A percentile compares a stretch with the other conserved stretches of the same genome.
Evolutionary conservation across 2,797 vertebrate genomes (phyloP).

Genomic region (Gallinago stenura): DNA sequence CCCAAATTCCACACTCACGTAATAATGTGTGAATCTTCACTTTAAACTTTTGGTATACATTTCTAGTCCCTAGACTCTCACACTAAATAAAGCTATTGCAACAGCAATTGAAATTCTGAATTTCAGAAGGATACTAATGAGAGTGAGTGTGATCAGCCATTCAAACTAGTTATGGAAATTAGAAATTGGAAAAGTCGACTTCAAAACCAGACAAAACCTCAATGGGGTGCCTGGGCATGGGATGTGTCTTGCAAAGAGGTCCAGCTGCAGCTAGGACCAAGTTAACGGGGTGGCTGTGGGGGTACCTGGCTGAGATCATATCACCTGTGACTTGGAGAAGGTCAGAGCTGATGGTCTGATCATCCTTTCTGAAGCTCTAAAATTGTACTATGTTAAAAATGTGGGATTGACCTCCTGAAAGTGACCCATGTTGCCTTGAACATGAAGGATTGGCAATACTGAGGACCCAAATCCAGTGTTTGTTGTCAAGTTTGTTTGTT

Average conservation of each 20-base stretch:
- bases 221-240: not conserved
- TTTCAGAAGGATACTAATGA: not conserved
- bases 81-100: not conserved
- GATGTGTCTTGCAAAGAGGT: not conserved
- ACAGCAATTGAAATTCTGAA: not conserved
- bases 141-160: not conserved
- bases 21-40: not conserved
- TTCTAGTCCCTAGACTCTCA: not conserved
- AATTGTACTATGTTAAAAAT: not conserved
- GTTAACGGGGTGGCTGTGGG: not conserved
- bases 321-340: not conserved
- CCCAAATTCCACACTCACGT: not conserved
- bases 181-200: not conserved
- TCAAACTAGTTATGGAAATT: not conserved
- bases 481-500: not conserved
- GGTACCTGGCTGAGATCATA: not conserved
- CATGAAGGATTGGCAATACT: not conserved
- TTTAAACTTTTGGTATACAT: not conserved
- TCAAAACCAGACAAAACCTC: not conserved
- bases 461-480: not conserved
- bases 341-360: not conserved
- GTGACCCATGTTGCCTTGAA: not conserved
- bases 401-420: not conserved
- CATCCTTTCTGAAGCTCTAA: not conserved
- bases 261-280: not conserved